Percentiles rank a stretch among this genome's conserved stretches.
phyloP scores from a whole-genome alignment of 1,140 invertebrate species.

The Papilio dardanus region DNA sequence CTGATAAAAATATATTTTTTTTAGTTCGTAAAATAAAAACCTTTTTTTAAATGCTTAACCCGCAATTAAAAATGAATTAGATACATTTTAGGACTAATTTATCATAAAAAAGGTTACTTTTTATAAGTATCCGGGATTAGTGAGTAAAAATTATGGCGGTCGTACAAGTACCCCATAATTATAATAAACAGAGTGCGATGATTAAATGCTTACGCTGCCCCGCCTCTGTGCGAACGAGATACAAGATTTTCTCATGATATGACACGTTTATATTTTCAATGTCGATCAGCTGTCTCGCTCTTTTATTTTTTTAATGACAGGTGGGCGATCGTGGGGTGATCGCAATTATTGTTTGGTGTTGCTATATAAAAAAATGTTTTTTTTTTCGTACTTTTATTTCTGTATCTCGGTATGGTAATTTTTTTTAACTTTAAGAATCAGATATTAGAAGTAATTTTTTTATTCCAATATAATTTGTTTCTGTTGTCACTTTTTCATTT shows the following conservation, averaged over 20 bases:
- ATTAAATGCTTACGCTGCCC: conserved; percentile 44
- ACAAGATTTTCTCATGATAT: conserved; percentile 43
- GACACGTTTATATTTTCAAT: conserved; percentile 26
- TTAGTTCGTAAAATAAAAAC: not conserved
- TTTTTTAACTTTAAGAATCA: no score
- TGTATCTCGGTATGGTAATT: not conserved
- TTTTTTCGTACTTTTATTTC: not conserved
- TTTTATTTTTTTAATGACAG: conserved; percentile 24
- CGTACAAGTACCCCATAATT: conserved; percentile 41
- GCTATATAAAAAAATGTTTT: not conserved
- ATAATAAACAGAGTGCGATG: conserved; percentile 42
- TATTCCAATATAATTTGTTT: no score
- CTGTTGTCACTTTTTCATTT: no score
- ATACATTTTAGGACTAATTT: not conserved
- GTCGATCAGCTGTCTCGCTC: conserved; percentile 20
- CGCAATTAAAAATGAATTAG: not conserved
- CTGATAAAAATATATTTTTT: no score
- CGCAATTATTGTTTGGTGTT: not conserved
- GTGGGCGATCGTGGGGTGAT: not conserved
- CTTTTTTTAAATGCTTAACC: not conserved
- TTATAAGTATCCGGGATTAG: conserved; percentile 10
- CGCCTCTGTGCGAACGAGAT: conserved; percentile 43
- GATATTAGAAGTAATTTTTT: no score
- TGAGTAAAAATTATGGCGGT: conserved; percentile 6
- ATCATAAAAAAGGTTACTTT: not conserved